A percentile compares a stretch with the other conserved stretches of the same genome.
These are phyloP conservation scores for Adineta ricciae DNA, from an alignment of 2,888 invertebrate species.

Conservation along the genomic window DNA sequence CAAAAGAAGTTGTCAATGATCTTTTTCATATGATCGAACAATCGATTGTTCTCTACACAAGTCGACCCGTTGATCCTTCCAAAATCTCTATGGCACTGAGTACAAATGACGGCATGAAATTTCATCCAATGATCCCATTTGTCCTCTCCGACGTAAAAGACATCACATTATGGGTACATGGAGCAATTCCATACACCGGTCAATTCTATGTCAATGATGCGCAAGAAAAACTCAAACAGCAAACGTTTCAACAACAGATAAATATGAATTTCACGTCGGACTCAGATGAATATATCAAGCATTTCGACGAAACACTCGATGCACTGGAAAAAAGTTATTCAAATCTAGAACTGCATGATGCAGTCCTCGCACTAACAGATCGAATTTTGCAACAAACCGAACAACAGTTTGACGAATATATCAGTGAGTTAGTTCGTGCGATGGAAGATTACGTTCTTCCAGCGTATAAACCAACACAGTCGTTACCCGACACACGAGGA, in stretches of 20 bases:
- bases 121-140: not conserved
- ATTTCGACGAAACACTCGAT: not conserved
- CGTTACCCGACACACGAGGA: not conserved
- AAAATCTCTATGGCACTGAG: too few relatives aligned
- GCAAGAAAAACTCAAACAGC: not conserved
- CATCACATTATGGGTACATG: not conserved
- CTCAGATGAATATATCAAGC: not conserved
- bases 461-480: not conserved
- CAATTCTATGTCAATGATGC: not conserved
- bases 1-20: not conserved
- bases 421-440: not conserved
- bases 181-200: not conserved
- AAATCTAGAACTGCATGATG: not conserved
- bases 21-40: not conserved
- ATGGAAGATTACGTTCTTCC: not conserved
- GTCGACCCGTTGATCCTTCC: not conserved
- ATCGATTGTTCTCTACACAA: not conserved
- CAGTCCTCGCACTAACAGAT: not conserved
- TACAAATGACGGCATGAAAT: not conserved
- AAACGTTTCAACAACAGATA: not conserved
- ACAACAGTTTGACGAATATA: not conserved
- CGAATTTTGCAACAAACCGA: not conserved
- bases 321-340: not conserved
- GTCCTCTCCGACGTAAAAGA: not conserved
- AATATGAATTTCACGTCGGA: not conserved